A percentile compares a stretch with the other conserved stretches of the same genome.
Evolutionary conservation across 1,140 invertebrate species (phyloP).

Genomic region (Holcopasites calliopsidis): DNA sequence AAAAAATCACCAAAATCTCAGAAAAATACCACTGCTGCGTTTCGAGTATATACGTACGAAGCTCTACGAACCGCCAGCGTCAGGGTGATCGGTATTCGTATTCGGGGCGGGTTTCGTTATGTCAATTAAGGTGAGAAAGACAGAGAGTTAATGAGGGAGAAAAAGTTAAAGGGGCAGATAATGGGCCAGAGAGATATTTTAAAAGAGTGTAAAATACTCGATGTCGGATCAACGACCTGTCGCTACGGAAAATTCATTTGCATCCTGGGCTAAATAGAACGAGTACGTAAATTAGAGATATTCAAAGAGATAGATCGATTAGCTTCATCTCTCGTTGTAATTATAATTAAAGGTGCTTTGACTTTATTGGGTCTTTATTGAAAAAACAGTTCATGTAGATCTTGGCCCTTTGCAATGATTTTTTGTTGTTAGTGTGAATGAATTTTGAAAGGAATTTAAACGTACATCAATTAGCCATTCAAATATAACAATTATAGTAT

Average conservation of each 20-base stretch:
- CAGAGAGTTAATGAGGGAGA: slow-evolving; percentile 34
- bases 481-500: no score
- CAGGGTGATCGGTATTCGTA: background rate
- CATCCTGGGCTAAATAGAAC: slow-evolving; percentile 5
- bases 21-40: slow-evolving; percentile 19
- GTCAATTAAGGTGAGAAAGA: slow-evolving; percentile 43
- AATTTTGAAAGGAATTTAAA: no score
- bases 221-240: background rate
- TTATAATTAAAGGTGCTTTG: background rate
- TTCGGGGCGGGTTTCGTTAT: slow-evolving; percentile 1
- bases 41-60: slow-evolving; percentile 38
- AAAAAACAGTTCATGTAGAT: background rate
- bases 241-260: slow-evolving; percentile 4
- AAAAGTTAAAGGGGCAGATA: slow-evolving; percentile 24
- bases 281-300: slow-evolving; percentile 9
- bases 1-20: slow-evolving; percentile 3
- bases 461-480: no score
- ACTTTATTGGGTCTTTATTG: background rate
- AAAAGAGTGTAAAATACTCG: slow-evolving; percentile 11
- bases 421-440: background rate
- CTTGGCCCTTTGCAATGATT: background rate
- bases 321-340: background rate
- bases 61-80: slow-evolving; percentile 11
- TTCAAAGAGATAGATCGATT: background rate
- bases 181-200: slow-evolving; percentile 7